Conservation (phyloP, 2,797 vertebrate genomes). For the Galago senegalensis region DNA sequence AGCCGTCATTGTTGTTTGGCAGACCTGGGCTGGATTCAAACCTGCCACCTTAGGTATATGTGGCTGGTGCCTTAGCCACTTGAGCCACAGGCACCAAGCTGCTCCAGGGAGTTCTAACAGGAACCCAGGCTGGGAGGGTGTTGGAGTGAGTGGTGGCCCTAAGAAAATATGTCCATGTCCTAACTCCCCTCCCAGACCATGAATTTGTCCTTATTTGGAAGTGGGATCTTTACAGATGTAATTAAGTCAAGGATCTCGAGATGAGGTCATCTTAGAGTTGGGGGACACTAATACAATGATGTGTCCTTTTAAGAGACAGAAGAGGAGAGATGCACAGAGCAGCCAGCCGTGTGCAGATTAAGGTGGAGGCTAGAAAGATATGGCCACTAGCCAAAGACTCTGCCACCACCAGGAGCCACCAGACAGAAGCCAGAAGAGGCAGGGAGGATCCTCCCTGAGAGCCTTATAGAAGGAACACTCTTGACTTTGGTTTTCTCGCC, state of each 20-base stretch:
- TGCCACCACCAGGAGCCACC: not conserved
- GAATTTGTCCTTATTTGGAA: accelerated
- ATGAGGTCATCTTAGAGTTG: not conserved
- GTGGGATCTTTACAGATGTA: not conserved
- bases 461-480: not conserved
- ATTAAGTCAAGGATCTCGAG: accelerated
- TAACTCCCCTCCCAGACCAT: accelerated
- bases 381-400: accelerated
- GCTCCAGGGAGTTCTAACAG: not conserved
- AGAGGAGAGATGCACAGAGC: not conserved
- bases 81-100: too few species aligned
- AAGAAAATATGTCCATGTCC: accelerated
- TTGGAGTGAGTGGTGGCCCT: too few species aligned
- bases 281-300: accelerated
- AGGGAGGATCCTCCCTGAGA: not conserved
- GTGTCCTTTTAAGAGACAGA: not conserved
- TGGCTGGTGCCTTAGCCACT: too few species aligned
- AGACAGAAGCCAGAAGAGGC: not conserved
- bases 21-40: too few species aligned
- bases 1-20: too few species aligned
- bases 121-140: accelerated
- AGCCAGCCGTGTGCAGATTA: accelerated
- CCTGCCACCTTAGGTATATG: too few species aligned
- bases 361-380: accelerated
- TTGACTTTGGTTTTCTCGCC: accelerated